These are phyloP conservation scores for Cochlearius cochlearius DNA, from an alignment of 2,113 vertebrate species.

Conservation along the genomic window DNA sequence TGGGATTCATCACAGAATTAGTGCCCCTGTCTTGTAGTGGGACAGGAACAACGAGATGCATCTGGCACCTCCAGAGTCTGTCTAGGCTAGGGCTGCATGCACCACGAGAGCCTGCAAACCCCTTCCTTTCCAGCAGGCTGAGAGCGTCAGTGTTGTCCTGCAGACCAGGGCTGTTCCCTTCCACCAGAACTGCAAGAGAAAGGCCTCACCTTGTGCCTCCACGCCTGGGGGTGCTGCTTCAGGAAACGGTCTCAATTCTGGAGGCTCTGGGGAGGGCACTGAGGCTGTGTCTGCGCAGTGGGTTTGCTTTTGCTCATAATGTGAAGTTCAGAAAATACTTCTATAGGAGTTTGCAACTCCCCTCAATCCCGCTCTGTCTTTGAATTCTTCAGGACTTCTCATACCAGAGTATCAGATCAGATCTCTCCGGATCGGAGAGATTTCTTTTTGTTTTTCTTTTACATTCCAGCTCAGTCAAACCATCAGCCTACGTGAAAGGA, in stretches of 20 bases:
- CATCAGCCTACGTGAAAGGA: not conserved
- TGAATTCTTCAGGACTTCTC: not conserved
- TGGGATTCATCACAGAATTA: not conserved
- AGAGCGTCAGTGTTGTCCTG: not conserved
- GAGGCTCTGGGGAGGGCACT: not conserved
- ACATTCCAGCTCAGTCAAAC: not conserved
- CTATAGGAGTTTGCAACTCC: not conserved
- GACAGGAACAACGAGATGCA: rapidly evolving
- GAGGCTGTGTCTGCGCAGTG: not conserved
- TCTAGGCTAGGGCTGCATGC: not conserved
- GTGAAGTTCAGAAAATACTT: not conserved
- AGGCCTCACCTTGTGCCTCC: not conserved
- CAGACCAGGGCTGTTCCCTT: not conserved
- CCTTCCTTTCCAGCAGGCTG: not conserved
- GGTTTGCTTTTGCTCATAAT: not conserved
- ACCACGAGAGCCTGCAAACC: not conserved
- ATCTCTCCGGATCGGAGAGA: not conserved
- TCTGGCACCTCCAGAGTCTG: not conserved
- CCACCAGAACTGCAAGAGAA: not conserved
- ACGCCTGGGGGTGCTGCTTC: not conserved
- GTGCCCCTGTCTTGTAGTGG: not conserved
- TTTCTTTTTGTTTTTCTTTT: not conserved
- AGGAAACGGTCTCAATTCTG: not conserved
- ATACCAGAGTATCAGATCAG: not conserved
- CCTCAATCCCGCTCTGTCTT: not conserved